Evolutionary conservation across 2,797 vertebrate species (phyloP).

Genomic region (Eospalax fontanierii): DNA sequence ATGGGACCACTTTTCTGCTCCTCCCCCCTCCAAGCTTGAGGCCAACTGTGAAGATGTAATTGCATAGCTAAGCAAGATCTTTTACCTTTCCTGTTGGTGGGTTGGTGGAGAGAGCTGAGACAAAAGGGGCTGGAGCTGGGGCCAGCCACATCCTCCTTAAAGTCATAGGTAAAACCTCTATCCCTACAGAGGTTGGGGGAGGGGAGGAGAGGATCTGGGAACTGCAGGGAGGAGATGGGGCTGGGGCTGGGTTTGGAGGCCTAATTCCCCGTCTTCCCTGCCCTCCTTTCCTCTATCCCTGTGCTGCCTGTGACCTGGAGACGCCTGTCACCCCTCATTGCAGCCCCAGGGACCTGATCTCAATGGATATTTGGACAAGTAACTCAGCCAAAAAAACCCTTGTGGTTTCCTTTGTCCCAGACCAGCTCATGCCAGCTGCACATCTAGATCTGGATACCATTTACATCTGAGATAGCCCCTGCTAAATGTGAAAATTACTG

Average conservation of each 20-base stretch:
- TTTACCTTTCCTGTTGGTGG: constrained; percentile 53
- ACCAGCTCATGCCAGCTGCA: not conserved
- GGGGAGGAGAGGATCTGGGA: constrained; percentile 39
- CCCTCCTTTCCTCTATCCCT: constrained; percentile 39
- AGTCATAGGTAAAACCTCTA: constrained; percentile 25
- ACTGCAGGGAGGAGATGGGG: constrained; percentile 59
- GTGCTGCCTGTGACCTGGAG: too few relatives aligned
- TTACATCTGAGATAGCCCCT: not conserved
- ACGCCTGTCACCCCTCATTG: constrained; percentile 23
- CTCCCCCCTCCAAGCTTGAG: not conserved
- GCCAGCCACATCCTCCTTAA: constrained; percentile 31
- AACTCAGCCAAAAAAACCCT: not conserved
- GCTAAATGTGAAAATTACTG: not conserved
- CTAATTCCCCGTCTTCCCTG: not conserved
- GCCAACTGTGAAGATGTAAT: constrained; percentile 53
- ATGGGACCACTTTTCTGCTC: constrained; percentile 10
- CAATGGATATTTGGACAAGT: not conserved
- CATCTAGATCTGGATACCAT: not conserved
- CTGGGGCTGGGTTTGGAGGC: not conserved
- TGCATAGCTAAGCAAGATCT: constrained; percentile 35
- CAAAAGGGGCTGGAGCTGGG: constrained; percentile 54
- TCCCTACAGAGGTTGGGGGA: constrained; percentile 18
- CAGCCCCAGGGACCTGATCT: not conserved
- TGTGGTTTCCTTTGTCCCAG: constrained; percentile 63
- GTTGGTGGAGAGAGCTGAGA: constrained; percentile 37